Percentiles rank a stretch among this genome's conserved stretches.
Conservation (phyloP, 2,113 vertebrate species). For the Zosterops borbonicus region DNA sequence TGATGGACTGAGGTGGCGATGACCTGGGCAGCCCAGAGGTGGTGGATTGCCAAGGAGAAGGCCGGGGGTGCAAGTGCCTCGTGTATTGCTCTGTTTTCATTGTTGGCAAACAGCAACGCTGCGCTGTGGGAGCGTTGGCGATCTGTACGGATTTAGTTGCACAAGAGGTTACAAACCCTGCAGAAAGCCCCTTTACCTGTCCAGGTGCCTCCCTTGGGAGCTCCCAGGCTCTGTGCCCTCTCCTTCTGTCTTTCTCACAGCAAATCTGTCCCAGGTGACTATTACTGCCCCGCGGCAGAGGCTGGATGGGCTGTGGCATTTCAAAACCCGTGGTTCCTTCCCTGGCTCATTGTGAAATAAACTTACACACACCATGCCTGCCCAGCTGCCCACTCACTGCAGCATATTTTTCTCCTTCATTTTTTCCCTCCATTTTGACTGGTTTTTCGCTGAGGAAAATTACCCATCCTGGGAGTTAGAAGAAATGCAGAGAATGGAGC, state of each 20-base stretch:
- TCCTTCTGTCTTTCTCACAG: neutral
- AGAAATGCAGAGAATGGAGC: neutral
- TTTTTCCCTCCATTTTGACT: rapidly evolving
- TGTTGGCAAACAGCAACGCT: neutral
- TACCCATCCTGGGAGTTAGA: neutral
- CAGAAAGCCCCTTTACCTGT: neutral
- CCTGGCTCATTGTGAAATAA: neutral
- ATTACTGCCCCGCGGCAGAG: neutral
- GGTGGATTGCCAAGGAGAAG: neutral
- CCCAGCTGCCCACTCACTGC: neutral
- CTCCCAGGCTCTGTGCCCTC: neutral
- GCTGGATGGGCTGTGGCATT: neutral
- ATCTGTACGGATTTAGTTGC: neutral
- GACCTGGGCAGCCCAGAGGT: neutral
- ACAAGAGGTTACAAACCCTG: neutral
- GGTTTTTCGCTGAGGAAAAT: neutral
- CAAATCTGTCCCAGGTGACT: neutral
- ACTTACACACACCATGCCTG: rapidly evolving
- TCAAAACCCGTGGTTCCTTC: neutral
- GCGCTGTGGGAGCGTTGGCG: rapidly evolving
- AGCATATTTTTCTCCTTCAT: neutral
- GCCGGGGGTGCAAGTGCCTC: neutral
- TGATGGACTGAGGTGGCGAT: neutral
- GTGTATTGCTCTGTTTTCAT: neutral
- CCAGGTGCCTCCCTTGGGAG: neutral